A percentile compares a stretch with the other conserved stretches of the same genome.
These are phyloP conservation scores for Prosapia bicincta DNA, from an alignment of 2,888 invertebrate genomes.

Conservation along the genomic window DNA sequence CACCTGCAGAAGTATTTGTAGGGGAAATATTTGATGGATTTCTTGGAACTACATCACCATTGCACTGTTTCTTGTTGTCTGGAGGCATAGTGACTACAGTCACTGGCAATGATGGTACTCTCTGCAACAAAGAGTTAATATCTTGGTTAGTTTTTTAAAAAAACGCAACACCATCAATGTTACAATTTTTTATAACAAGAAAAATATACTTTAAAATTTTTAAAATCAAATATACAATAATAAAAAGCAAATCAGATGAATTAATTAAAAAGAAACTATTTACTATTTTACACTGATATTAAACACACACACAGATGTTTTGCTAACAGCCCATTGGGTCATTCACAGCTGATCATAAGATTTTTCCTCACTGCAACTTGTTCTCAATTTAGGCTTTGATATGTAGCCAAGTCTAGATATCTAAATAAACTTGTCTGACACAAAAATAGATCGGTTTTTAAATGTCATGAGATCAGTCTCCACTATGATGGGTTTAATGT, in stretches of 20 bases:
- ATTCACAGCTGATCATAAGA: neutral
- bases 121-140: constrained; percentile 27
- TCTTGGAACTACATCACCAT: constrained; percentile 39
- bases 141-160: neutral
- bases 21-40: constrained; percentile 38
- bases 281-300: no score
- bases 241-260: no score
- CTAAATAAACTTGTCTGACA: neutral
- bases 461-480: neutral
- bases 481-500: neutral
- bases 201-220: no score
- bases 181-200: neutral
- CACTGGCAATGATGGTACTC: constrained; percentile 35
- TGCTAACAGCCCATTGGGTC: neutral
- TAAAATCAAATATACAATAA: neutral
- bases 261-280: no score
- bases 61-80: constrained; percentile 38
- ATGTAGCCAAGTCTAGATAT: neutral
- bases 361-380: neutral
- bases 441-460: neutral
- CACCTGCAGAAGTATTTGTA: constrained; percentile 40
- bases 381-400: neutral
- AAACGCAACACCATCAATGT: constrained; percentile 6
- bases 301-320: neutral
- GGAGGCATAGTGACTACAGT: constrained; percentile 29